Evolutionary conservation across 2,888 invertebrate species (phyloP).

Genomic region (Drosophila melanosoma): DNA sequence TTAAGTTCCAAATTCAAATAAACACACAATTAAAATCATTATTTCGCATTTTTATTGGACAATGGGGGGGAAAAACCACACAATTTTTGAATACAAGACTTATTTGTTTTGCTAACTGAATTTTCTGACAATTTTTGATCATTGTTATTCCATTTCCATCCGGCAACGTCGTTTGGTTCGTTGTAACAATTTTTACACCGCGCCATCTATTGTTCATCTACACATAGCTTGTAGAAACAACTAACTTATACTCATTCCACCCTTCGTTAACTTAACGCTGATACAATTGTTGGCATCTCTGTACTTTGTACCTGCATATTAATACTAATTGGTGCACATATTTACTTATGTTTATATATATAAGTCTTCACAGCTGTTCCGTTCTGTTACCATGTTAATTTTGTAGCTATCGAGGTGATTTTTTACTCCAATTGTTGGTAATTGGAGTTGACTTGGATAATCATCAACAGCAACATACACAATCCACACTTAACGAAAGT

Average conservation of each 20-base stretch:
- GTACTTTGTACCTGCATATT: too few species aligned
- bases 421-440: background rate
- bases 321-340: too few species aligned
- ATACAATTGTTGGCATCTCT: too few species aligned
- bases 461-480: background rate
- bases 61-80: too few species aligned
- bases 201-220: constrained; percentile 10
- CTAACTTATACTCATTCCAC: background rate
- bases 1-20: background rate
- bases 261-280: too few species aligned
- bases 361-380: too few species aligned
- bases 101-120: background rate
- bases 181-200: background rate
- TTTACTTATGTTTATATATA: too few species aligned
- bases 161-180: background rate
- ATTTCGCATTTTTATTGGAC: too few species aligned
- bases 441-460: background rate
- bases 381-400: too few species aligned
- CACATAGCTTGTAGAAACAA: background rate
- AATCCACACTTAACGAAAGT: background rate
- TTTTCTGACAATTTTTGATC: background rate
- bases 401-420: background rate
- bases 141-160: background rate
- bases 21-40: too few species aligned
- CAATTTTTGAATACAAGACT: background rate